Conservation (phyloP, 2,113 vertebrate species). For the Centropus bengalensis region DNA sequence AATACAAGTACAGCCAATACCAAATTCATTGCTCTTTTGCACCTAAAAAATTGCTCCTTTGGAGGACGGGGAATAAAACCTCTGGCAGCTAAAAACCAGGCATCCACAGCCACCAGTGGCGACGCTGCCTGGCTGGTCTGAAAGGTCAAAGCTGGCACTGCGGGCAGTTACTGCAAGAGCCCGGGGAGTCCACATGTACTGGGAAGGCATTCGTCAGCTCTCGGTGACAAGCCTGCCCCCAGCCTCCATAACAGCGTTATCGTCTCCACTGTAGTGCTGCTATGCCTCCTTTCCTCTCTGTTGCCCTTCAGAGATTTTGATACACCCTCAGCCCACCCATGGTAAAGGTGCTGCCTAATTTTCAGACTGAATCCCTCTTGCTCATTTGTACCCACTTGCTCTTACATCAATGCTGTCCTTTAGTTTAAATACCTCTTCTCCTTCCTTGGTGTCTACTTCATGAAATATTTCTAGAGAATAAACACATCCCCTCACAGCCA, state of each 20-base stretch:
- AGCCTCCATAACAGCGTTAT: background rate
- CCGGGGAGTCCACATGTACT: background rate
- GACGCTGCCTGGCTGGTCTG: accelerated
- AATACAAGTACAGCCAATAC: background rate
- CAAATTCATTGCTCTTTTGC: background rate
- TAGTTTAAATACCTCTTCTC: background rate
- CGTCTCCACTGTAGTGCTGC: background rate
- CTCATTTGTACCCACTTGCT: background rate
- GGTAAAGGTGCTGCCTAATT: background rate
- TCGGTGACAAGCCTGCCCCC: background rate
- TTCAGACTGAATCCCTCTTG: background rate
- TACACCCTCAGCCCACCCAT: background rate
- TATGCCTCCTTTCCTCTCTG: background rate
- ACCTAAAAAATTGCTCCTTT: background rate
- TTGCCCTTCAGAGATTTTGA: background rate
- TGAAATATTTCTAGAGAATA: background rate
- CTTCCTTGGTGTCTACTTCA: background rate
- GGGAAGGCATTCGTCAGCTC: background rate
- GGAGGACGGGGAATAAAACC: background rate
- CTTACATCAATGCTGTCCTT: background rate
- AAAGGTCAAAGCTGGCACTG: background rate
- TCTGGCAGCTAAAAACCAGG: background rate
- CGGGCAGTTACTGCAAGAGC: background rate
- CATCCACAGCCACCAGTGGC: accelerated
- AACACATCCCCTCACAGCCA: background rate